Evolutionary conservation across 2,797 vertebrate genomes (phyloP), one percentile per base, ranked within the genome.

Genomic region (Phalanger gymnotis): DNA sequence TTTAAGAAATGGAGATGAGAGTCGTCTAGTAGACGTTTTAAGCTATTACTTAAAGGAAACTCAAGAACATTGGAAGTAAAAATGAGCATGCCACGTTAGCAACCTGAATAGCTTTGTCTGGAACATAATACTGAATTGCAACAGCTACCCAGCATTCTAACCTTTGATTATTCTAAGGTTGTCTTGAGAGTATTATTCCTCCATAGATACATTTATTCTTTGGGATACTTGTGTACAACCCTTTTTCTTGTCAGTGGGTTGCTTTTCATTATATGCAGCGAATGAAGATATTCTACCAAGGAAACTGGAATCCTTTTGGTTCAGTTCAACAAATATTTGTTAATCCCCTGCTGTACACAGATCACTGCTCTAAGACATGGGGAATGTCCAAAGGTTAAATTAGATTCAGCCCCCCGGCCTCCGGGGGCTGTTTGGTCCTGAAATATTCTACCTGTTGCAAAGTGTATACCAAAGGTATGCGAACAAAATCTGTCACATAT

Each of bases 131-230:
- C 25, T 92, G 53, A 97, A 97, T 94, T 51, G 95, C 91, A 96
- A 90, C 31, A 19, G 25, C 58, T 57, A 58, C 52, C 52, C 28
- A n/a, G 47, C 47, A 57, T 11, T 54, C 92, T 92, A 94, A 2
- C 28, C 93, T 30, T n/a, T 93, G 87, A 34, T 30, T 95, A 98
- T 97, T 96, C 61, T 96, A 34, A 96, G 97, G 34, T 53, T 19
- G 51, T 96, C 90, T 94, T 96, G 96, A 81, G 5, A 1, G 54
- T 34, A 51, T 28, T 47, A 34, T 94, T 95, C 94, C 57, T 54
- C 73, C 56, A 0, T 66, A 90, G 91, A 51, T 55, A 22, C n/a
- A 0, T 89, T 55, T 55, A 91, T 92, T 90, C 90, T 27, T 97
- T 92, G 87, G 25, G 90, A 54, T 28, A 0, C 57, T 95, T 9